phyloP scores from a whole-genome alignment of 2,888 invertebrate genomes.

The Deroplatys truncata region DNA sequence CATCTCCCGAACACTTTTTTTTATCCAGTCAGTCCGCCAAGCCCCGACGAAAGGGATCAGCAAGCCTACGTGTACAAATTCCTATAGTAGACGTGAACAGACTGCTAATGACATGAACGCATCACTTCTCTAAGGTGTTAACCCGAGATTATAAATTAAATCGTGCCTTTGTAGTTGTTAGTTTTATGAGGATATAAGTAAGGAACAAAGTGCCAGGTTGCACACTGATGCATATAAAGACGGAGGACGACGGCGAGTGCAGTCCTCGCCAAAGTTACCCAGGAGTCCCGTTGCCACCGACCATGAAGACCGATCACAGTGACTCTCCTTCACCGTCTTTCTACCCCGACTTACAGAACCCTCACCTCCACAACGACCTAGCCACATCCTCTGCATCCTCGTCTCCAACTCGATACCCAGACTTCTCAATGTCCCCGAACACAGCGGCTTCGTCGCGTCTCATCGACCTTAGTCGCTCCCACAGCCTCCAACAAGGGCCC shows the following conservation, averaged over 20 bases:
- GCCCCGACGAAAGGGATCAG: too few relatives aligned
- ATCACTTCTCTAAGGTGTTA: too few relatives aligned
- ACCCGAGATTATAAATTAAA: too few relatives aligned
- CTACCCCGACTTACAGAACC: not conserved
- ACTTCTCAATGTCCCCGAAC: not conserved
- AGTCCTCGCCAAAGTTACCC: not conserved
- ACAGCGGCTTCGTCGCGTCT: not conserved
- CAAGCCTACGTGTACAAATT: too few relatives aligned
- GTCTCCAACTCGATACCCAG: not conserved
- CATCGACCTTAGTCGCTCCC: slow-evolving; percentile 13
- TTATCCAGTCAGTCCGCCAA: not conserved
- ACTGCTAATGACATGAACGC: too few relatives aligned
- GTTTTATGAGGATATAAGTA: too few relatives aligned
- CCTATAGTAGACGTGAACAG: too few relatives aligned
- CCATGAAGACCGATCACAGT: not conserved
- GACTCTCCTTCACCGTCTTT: not conserved
- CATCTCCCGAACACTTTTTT: not conserved
- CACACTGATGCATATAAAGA: slow-evolving; percentile 1
- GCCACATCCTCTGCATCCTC: not conserved
- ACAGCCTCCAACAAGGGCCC: not conserved
- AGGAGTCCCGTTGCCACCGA: not conserved
- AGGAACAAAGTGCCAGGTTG: too few relatives aligned
- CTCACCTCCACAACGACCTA: not conserved
- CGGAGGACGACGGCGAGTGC: not conserved
- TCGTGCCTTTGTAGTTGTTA: too few relatives aligned